phyloP scores from a whole-genome alignment of 2,113 vertebrate genomes.

The Alligator sinensis region DNA sequence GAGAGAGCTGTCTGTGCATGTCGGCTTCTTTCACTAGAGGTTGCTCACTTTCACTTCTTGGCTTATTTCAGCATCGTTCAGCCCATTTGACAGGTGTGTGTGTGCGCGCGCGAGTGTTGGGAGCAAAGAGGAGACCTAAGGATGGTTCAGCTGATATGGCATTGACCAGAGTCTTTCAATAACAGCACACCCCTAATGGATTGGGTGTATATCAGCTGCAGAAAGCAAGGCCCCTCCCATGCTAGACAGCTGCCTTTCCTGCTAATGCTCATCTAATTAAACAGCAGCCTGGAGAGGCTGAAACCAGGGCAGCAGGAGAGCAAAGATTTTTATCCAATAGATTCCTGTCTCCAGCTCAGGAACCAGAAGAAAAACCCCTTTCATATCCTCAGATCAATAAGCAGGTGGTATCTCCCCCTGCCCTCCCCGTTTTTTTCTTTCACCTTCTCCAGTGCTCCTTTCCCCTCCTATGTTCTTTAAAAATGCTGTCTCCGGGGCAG shows the following conservation, averaged over 20 bases:
- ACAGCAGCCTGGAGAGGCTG: slow-evolving; percentile 46
- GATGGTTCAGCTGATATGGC: slow-evolving; percentile 33
- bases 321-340: slow-evolving; percentile 24
- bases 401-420: slow-evolving; percentile 1
- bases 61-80: slow-evolving; percentile 31
- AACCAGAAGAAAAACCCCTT: slow-evolving; percentile 50
- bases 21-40: slow-evolving; percentile 81
- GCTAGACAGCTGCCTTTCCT: slow-evolving; percentile 36
- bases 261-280: slow-evolving; percentile 36
- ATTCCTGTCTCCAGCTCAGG: slow-evolving; percentile 2
- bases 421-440: not conserved
- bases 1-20: slow-evolving; percentile 71
- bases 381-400: not conserved
- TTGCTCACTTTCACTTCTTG: slow-evolving; percentile 81
- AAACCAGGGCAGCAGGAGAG: slow-evolving; percentile 51
- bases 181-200: slow-evolving; percentile 50
- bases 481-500: not conserved
- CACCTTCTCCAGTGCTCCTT: not conserved
- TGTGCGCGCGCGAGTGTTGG: accelerated
- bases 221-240: not conserved
- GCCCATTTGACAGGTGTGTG: slow-evolving; percentile 44
- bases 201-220: slow-evolving; percentile 27
- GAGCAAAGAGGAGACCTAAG: slow-evolving; percentile 41
- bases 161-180: slow-evolving; percentile 34
- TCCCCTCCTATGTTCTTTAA: not conserved